Evolutionary conservation across 92 coral and sea anemone species (phyloP), one percentile per base, ranked within the genome.

Genomic region (Hydrozoanthus gracilis): DNA sequence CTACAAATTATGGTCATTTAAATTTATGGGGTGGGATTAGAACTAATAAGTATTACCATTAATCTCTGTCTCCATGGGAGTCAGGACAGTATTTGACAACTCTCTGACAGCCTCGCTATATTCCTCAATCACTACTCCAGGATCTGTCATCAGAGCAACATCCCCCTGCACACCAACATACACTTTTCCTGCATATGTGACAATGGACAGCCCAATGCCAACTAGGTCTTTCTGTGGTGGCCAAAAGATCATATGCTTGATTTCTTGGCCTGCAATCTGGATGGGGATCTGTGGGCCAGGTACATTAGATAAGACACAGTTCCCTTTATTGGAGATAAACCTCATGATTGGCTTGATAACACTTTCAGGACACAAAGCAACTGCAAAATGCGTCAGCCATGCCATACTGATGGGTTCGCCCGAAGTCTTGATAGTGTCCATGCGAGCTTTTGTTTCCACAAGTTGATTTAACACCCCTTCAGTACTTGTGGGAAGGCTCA

Each of bases 241-340:
- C 92, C 95, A 93, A 66, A 96, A 96, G 61, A 87, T 79, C 89
- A 91, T 79, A 83, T 67, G 77, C 50, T 85, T 92, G 27, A 94
- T 68, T 3, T 83, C 82, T 74, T 74, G 77, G 8, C 92, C 96
- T 71, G 83, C 86, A 18, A 96, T 86, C 6, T 83, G 83, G 79
- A 96, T 88, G 17, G 79, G 83, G 16, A 77, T 18, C 67, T 83
- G 92, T 8, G 98, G 96, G 66, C 98, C 98, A 5, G 98, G 96
- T n/a, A 96, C 96, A 90, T 96, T 94, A 16, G 98, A 96, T 73
- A 96, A 45, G 48, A 96, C 98, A 84, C 93, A 90, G 14, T 91
- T 94, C 4, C 93, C 88, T 76, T 94, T 96, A 64, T 87, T 64
- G 5, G 91, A 48, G 10, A 94, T 64, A 48, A 88, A 88, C 0